These are phyloP conservation scores for Frankliniella fusca DNA, from an alignment of 2,888 invertebrate species.

Conservation along the genomic window DNA sequence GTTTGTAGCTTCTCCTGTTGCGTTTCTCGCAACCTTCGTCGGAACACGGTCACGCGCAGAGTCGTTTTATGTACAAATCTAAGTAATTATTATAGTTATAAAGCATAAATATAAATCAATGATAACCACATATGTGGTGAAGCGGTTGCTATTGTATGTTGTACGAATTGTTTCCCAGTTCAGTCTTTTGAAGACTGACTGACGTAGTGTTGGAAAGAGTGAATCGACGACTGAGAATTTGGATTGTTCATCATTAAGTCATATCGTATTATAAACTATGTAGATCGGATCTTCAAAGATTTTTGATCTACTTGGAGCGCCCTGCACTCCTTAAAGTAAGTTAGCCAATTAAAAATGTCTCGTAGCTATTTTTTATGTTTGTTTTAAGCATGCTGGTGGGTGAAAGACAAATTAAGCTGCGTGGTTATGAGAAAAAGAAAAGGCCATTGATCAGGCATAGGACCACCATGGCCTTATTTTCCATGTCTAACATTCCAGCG, in stretches of 20 bases:
- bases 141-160: not conserved
- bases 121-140: not conserved
- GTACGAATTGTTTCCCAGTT: slow-evolving; percentile 26
- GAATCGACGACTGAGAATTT: slow-evolving; percentile 10
- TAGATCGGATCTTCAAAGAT: not conserved
- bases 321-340: not conserved
- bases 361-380: not conserved
- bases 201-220: slow-evolving; percentile 9
- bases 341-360: not conserved
- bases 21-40: not conserved
- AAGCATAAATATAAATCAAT: not conserved
- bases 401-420: no score
- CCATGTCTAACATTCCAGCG: no score
- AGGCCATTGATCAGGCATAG: no score
- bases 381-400: no score
- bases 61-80: slow-evolving; percentile 19
- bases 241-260: slow-evolving; percentile 7
- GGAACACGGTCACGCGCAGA: not conserved
- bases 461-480: no score
- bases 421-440: no score
- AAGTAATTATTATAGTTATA: not conserved
- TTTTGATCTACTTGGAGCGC: not conserved
- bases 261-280: not conserved
- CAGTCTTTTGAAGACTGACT: slow-evolving; percentile 26
- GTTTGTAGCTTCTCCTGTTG: slow-evolving; percentile 1